Percentiles rank a stretch among this genome's conserved stretches.
These are phyloP conservation scores for Temnothorax unifasciatus DNA, from an alignment of 2,888 invertebrate genomes.

Conservation along the genomic window DNA sequence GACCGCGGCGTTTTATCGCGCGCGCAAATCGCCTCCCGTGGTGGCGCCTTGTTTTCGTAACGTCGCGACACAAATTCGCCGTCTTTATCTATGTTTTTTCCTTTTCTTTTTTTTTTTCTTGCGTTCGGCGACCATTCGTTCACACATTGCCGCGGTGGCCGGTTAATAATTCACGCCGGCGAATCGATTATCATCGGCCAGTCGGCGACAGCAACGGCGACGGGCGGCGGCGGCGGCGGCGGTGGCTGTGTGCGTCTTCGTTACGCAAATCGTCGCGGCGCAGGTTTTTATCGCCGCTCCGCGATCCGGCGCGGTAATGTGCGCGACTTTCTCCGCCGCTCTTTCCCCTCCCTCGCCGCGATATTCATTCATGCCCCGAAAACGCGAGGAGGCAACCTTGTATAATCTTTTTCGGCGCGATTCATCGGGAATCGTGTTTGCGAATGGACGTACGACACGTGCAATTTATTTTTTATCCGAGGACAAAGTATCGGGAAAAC, in stretches of 20 bases:
- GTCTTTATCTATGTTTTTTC: slow-evolving; percentile 71
- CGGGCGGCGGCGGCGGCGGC: background rate
- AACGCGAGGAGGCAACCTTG: background rate
- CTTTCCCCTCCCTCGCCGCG: background rate
- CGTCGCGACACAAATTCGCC: slow-evolving; percentile 54
- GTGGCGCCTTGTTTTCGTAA: slow-evolving; percentile 77
- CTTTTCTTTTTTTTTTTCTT: background rate
- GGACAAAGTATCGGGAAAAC: background rate
- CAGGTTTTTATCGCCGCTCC: slow-evolving; percentile 51
- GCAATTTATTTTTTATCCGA: slow-evolving; percentile 17
- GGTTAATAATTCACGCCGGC: slow-evolving; percentile 71
- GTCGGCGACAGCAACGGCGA: slow-evolving; percentile 39
- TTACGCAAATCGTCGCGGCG: slow-evolving; percentile 68
- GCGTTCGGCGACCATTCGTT: slow-evolving; percentile 52
- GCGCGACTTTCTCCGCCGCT: slow-evolving; percentile 26
- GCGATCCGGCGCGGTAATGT: slow-evolving; percentile 15
- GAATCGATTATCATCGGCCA: slow-evolving; percentile 73
- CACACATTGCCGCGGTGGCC: slow-evolving; percentile 60
- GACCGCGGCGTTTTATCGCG: slow-evolving; percentile 31
- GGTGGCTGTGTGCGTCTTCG: slow-evolving; percentile 33
- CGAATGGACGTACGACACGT: background rate
- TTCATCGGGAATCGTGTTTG: background rate
- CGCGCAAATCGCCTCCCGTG: slow-evolving; percentile 66
- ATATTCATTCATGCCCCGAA: slow-evolving; percentile 33
- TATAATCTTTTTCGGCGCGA: background rate